phyloP scores from a whole-genome alignment of 2,113 vertebrate species.

The Gavia stellata region DNA sequence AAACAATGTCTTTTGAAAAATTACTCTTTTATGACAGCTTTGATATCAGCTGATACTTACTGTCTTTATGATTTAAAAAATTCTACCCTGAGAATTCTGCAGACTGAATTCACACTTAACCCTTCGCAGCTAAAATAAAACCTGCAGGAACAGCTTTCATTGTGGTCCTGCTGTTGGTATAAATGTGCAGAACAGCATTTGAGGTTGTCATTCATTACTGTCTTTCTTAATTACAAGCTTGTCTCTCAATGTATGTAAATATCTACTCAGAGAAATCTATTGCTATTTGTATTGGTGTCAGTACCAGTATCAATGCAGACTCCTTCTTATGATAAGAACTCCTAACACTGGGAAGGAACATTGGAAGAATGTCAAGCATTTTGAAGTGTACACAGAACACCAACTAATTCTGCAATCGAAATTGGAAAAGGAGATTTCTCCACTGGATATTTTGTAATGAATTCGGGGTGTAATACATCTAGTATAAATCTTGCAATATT shows the following conservation, averaged over 20 bases:
- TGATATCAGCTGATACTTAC: neutral
- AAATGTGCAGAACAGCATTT: neutral
- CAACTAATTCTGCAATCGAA: neutral
- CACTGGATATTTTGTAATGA: neutral
- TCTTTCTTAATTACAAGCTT: neutral
- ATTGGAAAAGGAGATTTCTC: neutral
- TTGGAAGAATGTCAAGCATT: neutral
- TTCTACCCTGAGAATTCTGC: neutral
- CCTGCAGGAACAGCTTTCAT: neutral
- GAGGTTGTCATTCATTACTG: neutral
- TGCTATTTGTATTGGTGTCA: neutral
- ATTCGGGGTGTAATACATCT: neutral
- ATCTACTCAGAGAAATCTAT: neutral
- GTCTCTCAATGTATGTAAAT: neutral
- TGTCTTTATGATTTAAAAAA: neutral
- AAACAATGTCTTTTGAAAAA: neutral
- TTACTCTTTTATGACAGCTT: neutral
- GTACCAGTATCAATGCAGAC: neutral
- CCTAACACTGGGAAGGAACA: neutral
- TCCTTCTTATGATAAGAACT: neutral
- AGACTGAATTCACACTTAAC: neutral
- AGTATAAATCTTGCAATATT: neutral
- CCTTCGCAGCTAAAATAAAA: neutral
- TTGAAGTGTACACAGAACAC: neutral
- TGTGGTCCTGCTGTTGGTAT: neutral